Evolutionary conservation across 1,140 invertebrate species (phyloP).

Genomic region (Oppia nitens): DNA sequence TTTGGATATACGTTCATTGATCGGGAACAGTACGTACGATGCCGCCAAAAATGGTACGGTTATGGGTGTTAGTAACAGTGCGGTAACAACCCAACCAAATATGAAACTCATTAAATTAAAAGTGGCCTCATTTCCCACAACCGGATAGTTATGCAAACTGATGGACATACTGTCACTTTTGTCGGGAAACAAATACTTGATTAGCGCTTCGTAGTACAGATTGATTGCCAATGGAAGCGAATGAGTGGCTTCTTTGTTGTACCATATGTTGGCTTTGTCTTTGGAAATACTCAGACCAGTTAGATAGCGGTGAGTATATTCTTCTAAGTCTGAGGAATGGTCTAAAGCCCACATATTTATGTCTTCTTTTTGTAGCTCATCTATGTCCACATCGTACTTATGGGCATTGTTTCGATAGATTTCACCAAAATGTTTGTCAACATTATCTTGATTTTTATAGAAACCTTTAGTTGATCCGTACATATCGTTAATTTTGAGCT

Average conservation of each 20-base stretch:
- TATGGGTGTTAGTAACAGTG: slow-evolving; percentile 16
- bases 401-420: not conserved
- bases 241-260: slow-evolving; percentile 16
- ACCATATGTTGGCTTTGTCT: slow-evolving; percentile 5
- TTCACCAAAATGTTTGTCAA: not conserved
- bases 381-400: not conserved
- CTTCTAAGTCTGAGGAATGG: not conserved
- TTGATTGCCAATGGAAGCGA: slow-evolving; percentile 4
- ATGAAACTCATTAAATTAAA: not conserved
- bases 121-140: not conserved
- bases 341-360: not conserved
- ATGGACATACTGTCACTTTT: not conserved
- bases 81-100: not conserved
- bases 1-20: slow-evolving; percentile 20
- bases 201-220: not conserved
- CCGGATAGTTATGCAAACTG: not conserved
- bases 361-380: not conserved
- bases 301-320: not conserved
- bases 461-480: slow-evolving; percentile 17
- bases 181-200: not conserved
- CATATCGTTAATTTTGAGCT: slow-evolving; percentile 9
- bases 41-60: slow-evolving; percentile 19
- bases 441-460: not conserved
- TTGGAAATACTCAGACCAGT: not conserved
- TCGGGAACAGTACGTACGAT: slow-evolving; percentile 19